phyloP scores from a whole-genome alignment of 2,888 invertebrate species.

The Neuroscelio doddi region DNA sequence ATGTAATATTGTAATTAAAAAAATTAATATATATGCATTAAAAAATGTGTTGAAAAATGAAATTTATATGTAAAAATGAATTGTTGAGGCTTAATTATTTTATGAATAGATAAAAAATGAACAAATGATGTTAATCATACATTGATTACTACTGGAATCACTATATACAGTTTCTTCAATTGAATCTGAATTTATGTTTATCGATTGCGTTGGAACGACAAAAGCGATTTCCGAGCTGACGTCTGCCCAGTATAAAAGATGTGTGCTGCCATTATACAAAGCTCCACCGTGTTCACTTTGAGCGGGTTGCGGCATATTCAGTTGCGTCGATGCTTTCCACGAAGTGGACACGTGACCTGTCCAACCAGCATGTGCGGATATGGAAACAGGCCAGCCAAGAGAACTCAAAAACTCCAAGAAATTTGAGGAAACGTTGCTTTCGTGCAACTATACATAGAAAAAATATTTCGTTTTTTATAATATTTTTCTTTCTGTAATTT shows the following conservation, averaged over 20 bases:
- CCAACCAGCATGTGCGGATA: slow-evolving; percentile 93
- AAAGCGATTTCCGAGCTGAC: slow-evolving; percentile 95
- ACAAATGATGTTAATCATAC: no score
- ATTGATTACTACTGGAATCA: slow-evolving; percentile 54
- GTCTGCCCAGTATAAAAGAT: slow-evolving; percentile 96
- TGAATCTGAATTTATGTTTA: slow-evolving; percentile 53
- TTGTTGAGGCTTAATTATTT: no score
- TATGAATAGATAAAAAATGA: no score
- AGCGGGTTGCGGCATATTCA: slow-evolving; percentile 52
- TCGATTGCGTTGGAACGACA: slow-evolving; percentile 82
- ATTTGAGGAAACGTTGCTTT: slow-evolving; percentile 72
- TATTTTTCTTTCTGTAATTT: neutral
- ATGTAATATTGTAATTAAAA: no score
- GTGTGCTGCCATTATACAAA: slow-evolving; percentile 87
- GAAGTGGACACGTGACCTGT: slow-evolving; percentile 92
- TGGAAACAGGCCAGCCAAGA: slow-evolving; percentile 91
- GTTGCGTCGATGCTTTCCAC: slow-evolving; percentile 76
- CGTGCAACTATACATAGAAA: slow-evolving; percentile 60
- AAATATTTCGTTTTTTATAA: neutral
- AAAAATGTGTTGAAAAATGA: no score
- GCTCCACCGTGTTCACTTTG: slow-evolving; percentile 77
- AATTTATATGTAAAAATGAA: no score
- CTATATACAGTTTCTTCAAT: slow-evolving; percentile 62
- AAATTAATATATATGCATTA: slow-evolving; percentile 1
- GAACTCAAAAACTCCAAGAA: slow-evolving; percentile 77